Evolutionary conservation across 2,888 invertebrate species (phyloP).

Genomic region (Eugnorisma glareosa): DNA sequence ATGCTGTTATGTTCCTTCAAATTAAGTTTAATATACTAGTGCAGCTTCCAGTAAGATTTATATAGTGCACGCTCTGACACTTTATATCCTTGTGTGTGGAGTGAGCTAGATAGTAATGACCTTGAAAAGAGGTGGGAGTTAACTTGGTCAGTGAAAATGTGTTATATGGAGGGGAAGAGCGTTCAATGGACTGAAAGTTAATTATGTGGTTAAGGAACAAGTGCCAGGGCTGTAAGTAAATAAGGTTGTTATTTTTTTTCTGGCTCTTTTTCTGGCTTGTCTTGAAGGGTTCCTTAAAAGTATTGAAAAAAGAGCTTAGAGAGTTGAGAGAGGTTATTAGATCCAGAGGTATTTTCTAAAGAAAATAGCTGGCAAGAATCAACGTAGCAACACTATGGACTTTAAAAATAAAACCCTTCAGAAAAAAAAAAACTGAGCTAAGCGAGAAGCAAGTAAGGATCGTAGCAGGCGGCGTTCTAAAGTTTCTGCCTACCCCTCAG

Average conservation of each 20-base stretch:
- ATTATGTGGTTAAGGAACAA: slow-evolving; percentile 12
- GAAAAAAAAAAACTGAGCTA: no score
- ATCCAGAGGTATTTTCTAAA: no score
- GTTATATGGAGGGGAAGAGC: slow-evolving; percentile 2
- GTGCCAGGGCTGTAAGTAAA: background rate
- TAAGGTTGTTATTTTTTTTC: background rate
- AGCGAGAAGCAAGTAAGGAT: background rate
- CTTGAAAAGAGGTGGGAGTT: background rate
- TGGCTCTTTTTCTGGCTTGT: background rate
- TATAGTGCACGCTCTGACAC: slow-evolving; percentile 39
- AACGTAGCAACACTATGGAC: no score
- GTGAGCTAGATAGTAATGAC: slow-evolving; percentile 16
- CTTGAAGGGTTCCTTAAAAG: background rate
- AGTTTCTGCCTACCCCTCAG: background rate
- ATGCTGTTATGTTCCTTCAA: background rate
- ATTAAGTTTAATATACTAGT: slow-evolving; percentile 13
- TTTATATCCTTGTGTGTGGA: slow-evolving; percentile 21
- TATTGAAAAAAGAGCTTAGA: background rate
- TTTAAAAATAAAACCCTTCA: background rate
- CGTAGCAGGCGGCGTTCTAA: background rate
- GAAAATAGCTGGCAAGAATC: background rate
- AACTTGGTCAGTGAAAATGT: background rate
- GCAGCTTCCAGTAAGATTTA: slow-evolving; percentile 42
- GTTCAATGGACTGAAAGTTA: slow-evolving; percentile 1
- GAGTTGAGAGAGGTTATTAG: background rate